Evolutionary conservation across 2,888 invertebrate species (phyloP), one percentile per base, ranked within the genome.

Genomic region (Hipparchia sbordonii): DNA sequence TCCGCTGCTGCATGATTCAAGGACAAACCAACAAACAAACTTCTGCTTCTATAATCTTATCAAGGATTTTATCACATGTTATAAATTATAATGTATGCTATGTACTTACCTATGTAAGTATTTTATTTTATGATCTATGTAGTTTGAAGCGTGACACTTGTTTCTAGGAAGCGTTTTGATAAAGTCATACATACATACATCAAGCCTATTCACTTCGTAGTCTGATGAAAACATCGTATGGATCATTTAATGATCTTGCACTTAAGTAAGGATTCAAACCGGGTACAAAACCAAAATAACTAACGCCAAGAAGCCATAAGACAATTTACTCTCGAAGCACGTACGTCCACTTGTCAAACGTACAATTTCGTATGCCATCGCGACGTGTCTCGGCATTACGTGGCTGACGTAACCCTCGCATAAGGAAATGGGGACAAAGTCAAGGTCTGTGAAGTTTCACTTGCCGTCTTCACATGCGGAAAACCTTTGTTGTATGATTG

Each of bases 401-500:
- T 76, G 70, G 76, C 78, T 88, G 85, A 87, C 84, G 88, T 87
- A 89, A 90, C 81, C 73, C 80, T 52, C 69, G 8, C 76, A 77
- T 81, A 81, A 79, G 79, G 81, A 85, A 88, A 86, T 80, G 84
- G 79, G 82, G 81, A 84, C 89, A 90, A 87, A 87, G 90, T 89
- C 90, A 90, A 90, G 90, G 90, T 87, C 81, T 76, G 69, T 75
- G 77, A 76, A 83, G 83, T 88, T 88, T 88, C 86, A 87, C 85
- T 85, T 77, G 75, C 9, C 59, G 48, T 48, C 57, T 5, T 56
- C 71, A n/a, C 33, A 10, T 66, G 72, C 72, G 65, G 71, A 67
- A 74, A 73, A 69, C 67, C 72, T 52, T 52, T 65, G 10, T 52
- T 52, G 12, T 52, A 51, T 48, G 10, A 13, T 12, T 12, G 13